phyloP scores from a whole-genome alignment of 1,140 invertebrate genomes.

The Papilio polytes region DNA sequence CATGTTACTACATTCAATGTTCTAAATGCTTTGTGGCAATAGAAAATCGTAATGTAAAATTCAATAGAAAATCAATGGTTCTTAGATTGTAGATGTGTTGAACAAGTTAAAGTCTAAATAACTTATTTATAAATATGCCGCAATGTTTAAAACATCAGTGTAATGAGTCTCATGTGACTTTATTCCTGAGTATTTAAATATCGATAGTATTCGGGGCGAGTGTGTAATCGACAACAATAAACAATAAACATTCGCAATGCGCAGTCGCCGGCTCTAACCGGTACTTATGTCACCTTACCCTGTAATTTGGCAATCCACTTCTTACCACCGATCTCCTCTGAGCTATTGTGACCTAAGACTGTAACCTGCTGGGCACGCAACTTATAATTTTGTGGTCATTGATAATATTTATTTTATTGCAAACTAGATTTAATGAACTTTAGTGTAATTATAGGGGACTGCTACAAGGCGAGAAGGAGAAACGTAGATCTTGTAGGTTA shows the following conservation, averaged over 20 bases:
- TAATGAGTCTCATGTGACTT: background rate
- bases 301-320: slow-evolving; percentile 77
- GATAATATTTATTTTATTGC: slow-evolving; percentile 70
- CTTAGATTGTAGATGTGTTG: background rate
- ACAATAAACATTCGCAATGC: slow-evolving; percentile 53
- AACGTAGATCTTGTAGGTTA: background rate
- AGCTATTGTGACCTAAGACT: slow-evolving; percentile 41
- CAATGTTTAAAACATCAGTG: background rate
- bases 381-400: slow-evolving; percentile 78
- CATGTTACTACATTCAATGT: background rate
- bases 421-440: slow-evolving; percentile 21
- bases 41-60: background rate
- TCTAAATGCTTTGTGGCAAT: background rate
- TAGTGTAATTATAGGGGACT: slow-evolving; percentile 1
- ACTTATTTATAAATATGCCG: background rate
- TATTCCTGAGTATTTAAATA: background rate
- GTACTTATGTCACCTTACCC: slow-evolving; percentile 73
- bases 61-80: background rate
- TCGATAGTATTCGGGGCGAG: slow-evolving; percentile 38
- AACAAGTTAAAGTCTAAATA: background rate
- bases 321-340: slow-evolving; percentile 54
- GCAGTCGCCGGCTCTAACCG: slow-evolving; percentile 49
- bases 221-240: slow-evolving; percentile 56
- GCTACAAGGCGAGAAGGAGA: background rate
- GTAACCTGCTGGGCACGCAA: slow-evolving; percentile 62